Conservation (phyloP, 2,113 vertebrate species). For the Toxotes jaculatrix region DNA sequence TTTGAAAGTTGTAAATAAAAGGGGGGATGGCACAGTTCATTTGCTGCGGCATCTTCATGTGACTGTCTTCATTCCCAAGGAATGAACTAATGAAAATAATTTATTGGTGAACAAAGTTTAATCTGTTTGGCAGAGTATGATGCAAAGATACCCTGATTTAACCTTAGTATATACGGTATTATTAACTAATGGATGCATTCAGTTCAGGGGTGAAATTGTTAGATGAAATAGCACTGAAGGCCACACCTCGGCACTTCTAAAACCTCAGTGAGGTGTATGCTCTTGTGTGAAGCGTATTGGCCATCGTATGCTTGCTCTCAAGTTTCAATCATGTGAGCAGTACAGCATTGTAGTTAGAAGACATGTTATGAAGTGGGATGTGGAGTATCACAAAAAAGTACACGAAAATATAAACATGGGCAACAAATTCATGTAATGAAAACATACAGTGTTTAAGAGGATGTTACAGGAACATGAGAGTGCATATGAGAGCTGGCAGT, state of each 20-base stretch:
- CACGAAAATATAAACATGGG: no score
- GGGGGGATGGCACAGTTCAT: slow-evolving; percentile 21
- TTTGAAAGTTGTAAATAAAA: background rate
- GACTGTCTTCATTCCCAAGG: slow-evolving; percentile 88
- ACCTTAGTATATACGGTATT: background rate
- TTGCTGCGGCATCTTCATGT: slow-evolving; percentile 80
- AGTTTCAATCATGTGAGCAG: no score
- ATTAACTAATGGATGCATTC: background rate
- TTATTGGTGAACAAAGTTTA: background rate
- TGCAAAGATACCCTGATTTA: background rate
- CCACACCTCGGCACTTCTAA: no score
- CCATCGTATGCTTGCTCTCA: no score
- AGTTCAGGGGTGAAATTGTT: background rate
- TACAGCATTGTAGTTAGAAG: no score
- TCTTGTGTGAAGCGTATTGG: no score
- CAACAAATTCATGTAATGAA: background rate
- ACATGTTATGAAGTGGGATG: no score
- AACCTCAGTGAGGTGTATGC: no score
- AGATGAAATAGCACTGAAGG: no score
- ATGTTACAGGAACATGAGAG: background rate
- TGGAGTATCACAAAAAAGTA: background rate
- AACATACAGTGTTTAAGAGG: no score
- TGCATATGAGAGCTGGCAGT: background rate
- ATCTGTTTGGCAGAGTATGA: background rate
- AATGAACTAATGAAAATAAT: slow-evolving; percentile 84